Evolutionary conservation across 2,888 invertebrate genomes (phyloP).

Genomic region (Nomada hirtipes): DNA sequence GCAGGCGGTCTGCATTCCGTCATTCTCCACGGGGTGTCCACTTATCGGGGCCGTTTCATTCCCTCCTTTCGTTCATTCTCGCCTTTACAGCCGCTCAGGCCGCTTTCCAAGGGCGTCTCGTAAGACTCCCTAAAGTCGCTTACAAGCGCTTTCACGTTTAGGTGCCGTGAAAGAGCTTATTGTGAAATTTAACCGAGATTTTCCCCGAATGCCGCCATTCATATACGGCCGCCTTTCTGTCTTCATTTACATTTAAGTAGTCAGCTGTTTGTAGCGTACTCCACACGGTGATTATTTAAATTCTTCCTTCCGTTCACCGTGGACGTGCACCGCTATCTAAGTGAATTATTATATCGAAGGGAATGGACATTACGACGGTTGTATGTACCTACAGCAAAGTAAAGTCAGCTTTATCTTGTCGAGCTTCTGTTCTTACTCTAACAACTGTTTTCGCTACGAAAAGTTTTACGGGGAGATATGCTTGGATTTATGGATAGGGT

Average conservation of each 20-base stretch:
- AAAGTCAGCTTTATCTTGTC: too few relatives aligned
- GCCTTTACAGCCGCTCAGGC: conserved; percentile 53
- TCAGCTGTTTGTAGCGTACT: conserved; percentile 41
- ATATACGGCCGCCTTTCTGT: conserved; percentile 33
- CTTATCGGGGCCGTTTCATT: conserved; percentile 61
- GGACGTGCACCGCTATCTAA: too few relatives aligned
- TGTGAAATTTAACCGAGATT: conserved; percentile 64
- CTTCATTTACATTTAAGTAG: conserved; percentile 47
- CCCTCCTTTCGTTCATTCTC: conserved; percentile 60
- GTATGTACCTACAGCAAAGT: too few relatives aligned
- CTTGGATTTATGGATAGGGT: too few relatives aligned
- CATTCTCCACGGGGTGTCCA: conserved; percentile 64
- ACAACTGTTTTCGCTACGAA: too few relatives aligned
- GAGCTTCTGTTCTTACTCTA: too few relatives aligned
- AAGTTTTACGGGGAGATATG: too few relatives aligned
- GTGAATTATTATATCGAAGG: background rate
- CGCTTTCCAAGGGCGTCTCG: conserved; percentile 55
- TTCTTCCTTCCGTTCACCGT: background rate
- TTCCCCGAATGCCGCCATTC: conserved; percentile 60
- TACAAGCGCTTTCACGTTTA: conserved; percentile 58
- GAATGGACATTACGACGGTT: background rate
- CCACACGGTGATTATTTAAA: conserved; percentile 25
- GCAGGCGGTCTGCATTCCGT: conserved; percentile 63
- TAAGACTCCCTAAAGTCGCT: conserved; percentile 54
- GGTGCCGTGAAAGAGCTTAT: conserved; percentile 63